phyloP scores from a whole-genome alignment of 2,888 invertebrate species.

The Frankliniella fusca region DNA sequence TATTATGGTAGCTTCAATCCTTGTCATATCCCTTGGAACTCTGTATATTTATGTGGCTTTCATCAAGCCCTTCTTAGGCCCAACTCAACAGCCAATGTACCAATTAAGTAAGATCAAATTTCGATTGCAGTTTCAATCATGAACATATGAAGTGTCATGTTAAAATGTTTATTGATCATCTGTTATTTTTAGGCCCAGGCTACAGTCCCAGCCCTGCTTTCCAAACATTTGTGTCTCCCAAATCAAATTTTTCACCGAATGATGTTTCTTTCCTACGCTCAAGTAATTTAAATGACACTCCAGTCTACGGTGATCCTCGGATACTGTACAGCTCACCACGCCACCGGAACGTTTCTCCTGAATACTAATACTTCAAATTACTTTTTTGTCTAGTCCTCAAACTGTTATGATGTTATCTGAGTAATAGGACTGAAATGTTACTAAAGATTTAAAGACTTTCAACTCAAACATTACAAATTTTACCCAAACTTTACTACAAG shows the following conservation, averaged over 20 bases:
- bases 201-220: not conserved
- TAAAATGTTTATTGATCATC: not conserved
- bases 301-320: conserved; percentile 34
- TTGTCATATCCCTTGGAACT: not conserved
- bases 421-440: not conserved
- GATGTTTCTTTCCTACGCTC: not conserved
- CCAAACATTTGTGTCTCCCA: not conserved
- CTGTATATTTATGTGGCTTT: conserved; percentile 9
- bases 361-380: not conserved
- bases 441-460: not conserved
- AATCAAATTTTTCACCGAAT: not conserved
- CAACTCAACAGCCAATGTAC: not conserved
- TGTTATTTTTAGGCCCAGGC: not conserved
- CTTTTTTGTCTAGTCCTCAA: not conserved
- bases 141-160: not conserved
- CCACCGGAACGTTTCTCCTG: not conserved
- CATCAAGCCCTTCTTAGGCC: not conserved
- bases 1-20: not conserved
- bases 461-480: not conserved
- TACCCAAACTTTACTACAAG: not conserved
- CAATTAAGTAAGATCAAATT: not conserved
- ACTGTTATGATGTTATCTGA: not conserved
- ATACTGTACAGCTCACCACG: conserved; percentile 33
- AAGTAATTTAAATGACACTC: conserved; percentile 31
- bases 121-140: too few species aligned